Evolutionary conservation across 2,113 vertebrate genomes (phyloP).

Genomic region (Daphoenositta chrysoptera): DNA sequence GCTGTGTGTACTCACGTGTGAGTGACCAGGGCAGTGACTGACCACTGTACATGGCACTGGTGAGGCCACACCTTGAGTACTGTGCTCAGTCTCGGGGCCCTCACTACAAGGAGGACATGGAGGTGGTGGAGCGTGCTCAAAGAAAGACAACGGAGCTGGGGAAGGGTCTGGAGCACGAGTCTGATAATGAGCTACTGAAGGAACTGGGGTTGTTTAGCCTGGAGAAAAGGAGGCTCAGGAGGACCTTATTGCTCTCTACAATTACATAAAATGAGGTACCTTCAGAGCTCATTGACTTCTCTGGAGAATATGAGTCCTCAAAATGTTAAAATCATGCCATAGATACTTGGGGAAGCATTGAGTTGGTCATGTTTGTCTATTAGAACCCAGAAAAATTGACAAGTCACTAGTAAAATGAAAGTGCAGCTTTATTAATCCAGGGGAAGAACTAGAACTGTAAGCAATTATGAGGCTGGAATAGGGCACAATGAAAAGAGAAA

Average conservation of each 20-base stretch:
- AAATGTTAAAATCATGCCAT: not conserved
- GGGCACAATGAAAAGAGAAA: not conserved
- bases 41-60: fast-evolving
- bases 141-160: not conserved
- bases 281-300: not conserved
- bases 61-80: not conserved
- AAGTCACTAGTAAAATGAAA: not conserved
- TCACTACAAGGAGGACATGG: not conserved
- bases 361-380: not conserved
- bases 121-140: not conserved
- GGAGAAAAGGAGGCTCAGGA: not conserved
- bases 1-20: not conserved
- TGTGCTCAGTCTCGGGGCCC: not conserved
- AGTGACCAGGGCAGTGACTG: not conserved
- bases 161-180: not conserved
- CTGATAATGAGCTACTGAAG: not conserved
- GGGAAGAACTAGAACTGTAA: not conserved
- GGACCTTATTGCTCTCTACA: not conserved
- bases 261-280: not conserved
- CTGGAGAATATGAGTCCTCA: not conserved
- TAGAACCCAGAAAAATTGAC: not conserved
- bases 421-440: not conserved
- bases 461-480: not conserved
- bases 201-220: not conserved
- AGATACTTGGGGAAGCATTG: not conserved